These are phyloP conservation scores for Synaphobranchus kaupii DNA, from an alignment of 2,797 vertebrate species.

Conservation along the genomic window DNA sequence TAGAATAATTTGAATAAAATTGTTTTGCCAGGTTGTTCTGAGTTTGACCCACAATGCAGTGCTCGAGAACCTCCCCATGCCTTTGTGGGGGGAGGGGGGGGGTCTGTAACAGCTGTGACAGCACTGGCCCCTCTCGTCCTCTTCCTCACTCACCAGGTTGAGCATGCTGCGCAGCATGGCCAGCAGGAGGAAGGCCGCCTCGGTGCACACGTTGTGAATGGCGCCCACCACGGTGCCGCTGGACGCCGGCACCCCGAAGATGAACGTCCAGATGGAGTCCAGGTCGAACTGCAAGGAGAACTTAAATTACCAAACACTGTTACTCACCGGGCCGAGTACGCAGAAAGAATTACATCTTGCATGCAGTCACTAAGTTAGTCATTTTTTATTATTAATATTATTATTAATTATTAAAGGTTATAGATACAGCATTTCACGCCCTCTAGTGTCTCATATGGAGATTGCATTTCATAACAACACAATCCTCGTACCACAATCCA, in stretches of 20 bases:
- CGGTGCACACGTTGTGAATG: conserved; percentile 90
- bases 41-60: not conserved
- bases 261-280: conserved; percentile 97
- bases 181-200: conserved; percentile 90
- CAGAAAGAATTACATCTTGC: not conserved
- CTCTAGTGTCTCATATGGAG: no score
- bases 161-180: conserved; percentile 98
- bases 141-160: conserved; percentile 84
- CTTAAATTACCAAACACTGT: not conserved
- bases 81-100: no score
- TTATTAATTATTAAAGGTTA: no score
- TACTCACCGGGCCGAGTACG: not conserved
- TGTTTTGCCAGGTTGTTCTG: not conserved
- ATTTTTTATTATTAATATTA: no score
- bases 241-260: conserved; percentile 96
- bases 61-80: not conserved
- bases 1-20: not conserved
- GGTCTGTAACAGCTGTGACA: no score
- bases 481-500: no score
- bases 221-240: conserved; percentile 87
- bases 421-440: no score
- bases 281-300: conserved; percentile 85
- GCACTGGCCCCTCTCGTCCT: not conserved
- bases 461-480: no score
- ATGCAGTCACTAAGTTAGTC: not conserved